A percentile compares a stretch with the other conserved stretches of the same genome.
Evolutionary conservation across 2,797 vertebrate species (phyloP).

Genomic region (Neosalanx taihuensis): DNA sequence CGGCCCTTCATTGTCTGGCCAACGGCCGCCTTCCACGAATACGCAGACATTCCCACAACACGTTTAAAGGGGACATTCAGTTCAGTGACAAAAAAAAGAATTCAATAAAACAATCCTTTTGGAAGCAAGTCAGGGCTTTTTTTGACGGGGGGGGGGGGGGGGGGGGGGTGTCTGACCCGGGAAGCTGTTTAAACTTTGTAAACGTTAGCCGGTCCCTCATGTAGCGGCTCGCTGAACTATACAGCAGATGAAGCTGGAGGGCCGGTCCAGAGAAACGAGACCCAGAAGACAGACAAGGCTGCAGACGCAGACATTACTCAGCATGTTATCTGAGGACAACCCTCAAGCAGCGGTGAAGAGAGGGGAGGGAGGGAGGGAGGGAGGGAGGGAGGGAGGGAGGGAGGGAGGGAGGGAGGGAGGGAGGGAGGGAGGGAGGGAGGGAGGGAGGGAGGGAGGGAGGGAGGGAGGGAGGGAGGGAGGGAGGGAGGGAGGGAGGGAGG

Average conservation of each 20-base stretch:
- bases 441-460: too few relatives aligned
- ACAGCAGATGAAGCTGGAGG: conserved; percentile 41
- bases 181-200: conserved; percentile 46
- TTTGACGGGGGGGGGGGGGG: background rate
- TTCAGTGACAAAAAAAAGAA: conserved; percentile 1
- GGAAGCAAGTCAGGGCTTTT: too few relatives aligned
- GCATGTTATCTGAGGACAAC: conserved; percentile 64
- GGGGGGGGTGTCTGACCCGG: conserved; percentile 30
- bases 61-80: too few relatives aligned
- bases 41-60: too few relatives aligned
- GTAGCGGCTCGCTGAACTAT: conserved; percentile 40
- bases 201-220: conserved; percentile 37
- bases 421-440: too few relatives aligned
- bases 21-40: too few relatives aligned
- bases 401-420: too few relatives aligned
- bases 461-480: too few relatives aligned
- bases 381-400: too few relatives aligned
- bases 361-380: conserved; percentile 38
- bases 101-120: conserved; percentile 30
- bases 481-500: too few relatives aligned
- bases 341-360: conserved; percentile 35
- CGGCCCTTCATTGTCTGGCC: conserved; percentile 41
- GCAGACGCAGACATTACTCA: conserved; percentile 74
- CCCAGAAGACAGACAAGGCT: conserved; percentile 26
- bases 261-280: conserved; percentile 19